Evolutionary conservation across 92 coral and sea anemone species (phyloP), one percentile per base, ranked within the genome.

Genomic region (Micromussa lordhowensis): DNA sequence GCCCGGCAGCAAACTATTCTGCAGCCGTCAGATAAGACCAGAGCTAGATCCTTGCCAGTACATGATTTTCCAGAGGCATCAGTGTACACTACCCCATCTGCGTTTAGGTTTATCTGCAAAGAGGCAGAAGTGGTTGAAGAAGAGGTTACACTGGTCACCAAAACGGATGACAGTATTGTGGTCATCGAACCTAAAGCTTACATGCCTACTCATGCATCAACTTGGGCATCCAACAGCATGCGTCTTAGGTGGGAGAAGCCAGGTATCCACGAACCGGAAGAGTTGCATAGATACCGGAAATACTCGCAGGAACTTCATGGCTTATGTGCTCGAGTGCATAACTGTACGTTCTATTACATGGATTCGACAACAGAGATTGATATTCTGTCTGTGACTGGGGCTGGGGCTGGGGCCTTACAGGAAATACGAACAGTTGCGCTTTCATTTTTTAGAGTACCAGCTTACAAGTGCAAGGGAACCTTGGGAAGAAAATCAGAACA

Each of bases 81-180:
- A 31, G 92, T 89, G 72, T 86, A 86, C 83, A 35, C 75, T 53
- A 88, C 91, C 79, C 87, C 91, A 70, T 80, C 91, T 69, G 84
- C 90, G 19, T 78, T 77, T 53, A 88, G 91, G 80, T 81, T 88
- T 61, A 80, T 88, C 69, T 71, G 83, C 73, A 77, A 82, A 77
- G 76, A 68, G 83, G 64, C 88, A 36, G 92, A 83, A 69, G 63
- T n/a, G n/a, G n/a, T n/a, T n/a, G n/a, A n/a, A n/a, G n/a, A n/a
- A n/a, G n/a, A n/a, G n/a, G n/a, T n/a, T 78, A 70, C 84, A 74
- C 80, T 77, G 38, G 68, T 88, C 82, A 68, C 91, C 75, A 70
- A 75, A 44, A 82, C 76, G 79, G 91, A 88, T 88, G 77, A 74
- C 66, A 81, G 87, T 64, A 51, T 88, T 88, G 91, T 88, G 81